A percentile compares a stretch with the other conserved stretches of the same genome.
phyloP scores from a whole-genome alignment of 92 coral and sea anemone species.

The Parazoanthus swiftii region DNA sequence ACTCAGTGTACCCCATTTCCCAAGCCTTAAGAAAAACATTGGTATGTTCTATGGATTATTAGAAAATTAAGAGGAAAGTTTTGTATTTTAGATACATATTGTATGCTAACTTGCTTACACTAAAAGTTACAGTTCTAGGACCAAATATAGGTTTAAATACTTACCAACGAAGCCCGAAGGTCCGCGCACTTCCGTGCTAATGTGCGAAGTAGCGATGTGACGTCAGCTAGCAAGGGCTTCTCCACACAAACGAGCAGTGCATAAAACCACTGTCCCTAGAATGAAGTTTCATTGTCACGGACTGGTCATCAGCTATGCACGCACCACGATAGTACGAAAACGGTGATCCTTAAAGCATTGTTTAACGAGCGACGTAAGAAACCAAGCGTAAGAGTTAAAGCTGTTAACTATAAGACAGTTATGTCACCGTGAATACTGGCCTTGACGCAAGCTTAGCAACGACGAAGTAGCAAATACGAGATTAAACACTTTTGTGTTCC shows the following conservation, averaged over 20 bases:
- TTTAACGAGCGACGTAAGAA: too few relatives aligned
- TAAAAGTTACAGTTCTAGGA: neutral
- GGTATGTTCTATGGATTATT: neutral
- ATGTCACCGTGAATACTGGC: too few relatives aligned
- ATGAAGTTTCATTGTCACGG: neutral
- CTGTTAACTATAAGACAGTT: too few relatives aligned
- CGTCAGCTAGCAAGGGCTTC: slow-evolving; percentile 84
- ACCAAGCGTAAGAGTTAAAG: too few relatives aligned
- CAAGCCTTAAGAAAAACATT: too few relatives aligned
- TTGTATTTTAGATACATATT: too few relatives aligned
- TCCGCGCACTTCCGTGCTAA: slow-evolving; percentile 86
- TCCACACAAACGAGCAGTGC: slow-evolving; percentile 88
- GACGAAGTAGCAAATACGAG: too few relatives aligned
- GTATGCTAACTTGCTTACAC: neutral
- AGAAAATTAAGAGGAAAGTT: too few relatives aligned
- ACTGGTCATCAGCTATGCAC: neutral
- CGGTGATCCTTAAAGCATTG: too few relatives aligned
- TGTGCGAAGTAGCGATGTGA: slow-evolving; percentile 78
- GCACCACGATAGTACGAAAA: neutral
- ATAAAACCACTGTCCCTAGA: slow-evolving; percentile 93
- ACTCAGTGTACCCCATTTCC: too few relatives aligned
- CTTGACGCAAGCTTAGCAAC: too few relatives aligned
- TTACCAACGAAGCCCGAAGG: slow-evolving; percentile 76
- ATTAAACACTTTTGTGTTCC: too few relatives aligned
- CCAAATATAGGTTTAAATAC: neutral